Evolutionary conservation across 2,797 vertebrate genomes (phyloP).

Genomic region (Anisognathus igniventris): DNA sequence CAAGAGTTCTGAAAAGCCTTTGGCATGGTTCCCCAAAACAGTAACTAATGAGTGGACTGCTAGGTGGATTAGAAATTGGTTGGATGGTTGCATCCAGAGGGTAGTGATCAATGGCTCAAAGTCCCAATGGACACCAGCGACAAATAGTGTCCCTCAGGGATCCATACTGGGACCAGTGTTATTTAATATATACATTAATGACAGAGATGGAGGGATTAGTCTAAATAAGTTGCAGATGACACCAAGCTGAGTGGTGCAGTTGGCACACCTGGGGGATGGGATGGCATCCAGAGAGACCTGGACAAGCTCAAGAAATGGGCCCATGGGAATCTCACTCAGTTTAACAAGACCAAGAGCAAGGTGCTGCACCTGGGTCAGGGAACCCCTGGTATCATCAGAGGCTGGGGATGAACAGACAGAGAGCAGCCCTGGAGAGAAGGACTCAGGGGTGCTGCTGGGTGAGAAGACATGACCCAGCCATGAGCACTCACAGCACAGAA

Average conservation of each 20-base stretch:
- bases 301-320: not conserved
- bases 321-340: not conserved
- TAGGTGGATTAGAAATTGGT: not conserved
- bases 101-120: not conserved
- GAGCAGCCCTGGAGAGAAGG: not conserved
- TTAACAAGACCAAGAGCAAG: not conserved
- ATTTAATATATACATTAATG: not conserved
- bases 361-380: not conserved
- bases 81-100: not conserved
- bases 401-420: not conserved
- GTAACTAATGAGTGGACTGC: not conserved
- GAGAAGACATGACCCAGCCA: not conserved
- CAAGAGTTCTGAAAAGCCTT: not conserved
- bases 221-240: not conserved
- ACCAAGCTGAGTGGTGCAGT: not conserved
- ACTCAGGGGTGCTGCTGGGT: not conserved
- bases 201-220: not conserved
- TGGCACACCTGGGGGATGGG: not conserved
- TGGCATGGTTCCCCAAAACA: not conserved
- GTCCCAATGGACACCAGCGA: not conserved
- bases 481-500: not conserved
- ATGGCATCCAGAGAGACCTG: not conserved
- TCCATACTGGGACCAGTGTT: not conserved
- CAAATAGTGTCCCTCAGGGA: not conserved
- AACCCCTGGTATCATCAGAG: fast-evolving